Percentiles rank a stretch among this genome's conserved stretches.
These are phyloP conservation scores for Cynocephalus volans DNA, from an alignment of 2,113 vertebrate species.

Conservation along the genomic window DNA sequence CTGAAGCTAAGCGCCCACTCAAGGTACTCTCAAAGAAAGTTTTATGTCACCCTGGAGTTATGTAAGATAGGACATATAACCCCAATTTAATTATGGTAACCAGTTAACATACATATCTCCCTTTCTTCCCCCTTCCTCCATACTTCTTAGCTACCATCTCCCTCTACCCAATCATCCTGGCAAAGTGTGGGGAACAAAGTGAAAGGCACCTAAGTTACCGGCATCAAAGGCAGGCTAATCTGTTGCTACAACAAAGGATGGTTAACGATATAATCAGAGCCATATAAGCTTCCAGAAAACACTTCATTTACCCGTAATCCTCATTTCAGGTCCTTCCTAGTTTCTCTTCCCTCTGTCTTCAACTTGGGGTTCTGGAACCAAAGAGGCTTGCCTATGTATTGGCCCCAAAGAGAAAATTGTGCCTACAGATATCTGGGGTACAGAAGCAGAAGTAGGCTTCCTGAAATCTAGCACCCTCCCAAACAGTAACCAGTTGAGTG, in stretches of 20 bases:
- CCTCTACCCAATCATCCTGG: background rate
- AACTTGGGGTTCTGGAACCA: background rate
- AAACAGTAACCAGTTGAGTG: background rate
- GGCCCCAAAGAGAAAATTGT: background rate
- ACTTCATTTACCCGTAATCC: conserved; percentile 37
- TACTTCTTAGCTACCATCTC: background rate
- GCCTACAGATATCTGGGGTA: background rate
- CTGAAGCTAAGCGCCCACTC: background rate
- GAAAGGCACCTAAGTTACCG: background rate
- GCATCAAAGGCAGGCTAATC: conserved; percentile 47
- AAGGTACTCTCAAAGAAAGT: background rate
- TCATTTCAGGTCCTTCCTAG: background rate
- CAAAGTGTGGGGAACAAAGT: background rate
- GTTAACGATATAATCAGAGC: conserved; percentile 63
- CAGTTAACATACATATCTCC: background rate
- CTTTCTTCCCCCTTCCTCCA: background rate
- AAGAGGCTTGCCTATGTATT: background rate
- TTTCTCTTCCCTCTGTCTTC: conserved; percentile 36
- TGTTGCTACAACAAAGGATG: conserved; percentile 70
- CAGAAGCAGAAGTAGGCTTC: background rate
- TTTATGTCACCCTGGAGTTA: background rate
- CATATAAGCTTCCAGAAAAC: conserved; percentile 4
- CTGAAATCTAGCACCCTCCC: background rate
- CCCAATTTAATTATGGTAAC: background rate
- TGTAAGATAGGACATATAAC: background rate